Evolutionary conservation across 2,888 invertebrate genomes (phyloP).

Genomic region (Eilema depressum): DNA sequence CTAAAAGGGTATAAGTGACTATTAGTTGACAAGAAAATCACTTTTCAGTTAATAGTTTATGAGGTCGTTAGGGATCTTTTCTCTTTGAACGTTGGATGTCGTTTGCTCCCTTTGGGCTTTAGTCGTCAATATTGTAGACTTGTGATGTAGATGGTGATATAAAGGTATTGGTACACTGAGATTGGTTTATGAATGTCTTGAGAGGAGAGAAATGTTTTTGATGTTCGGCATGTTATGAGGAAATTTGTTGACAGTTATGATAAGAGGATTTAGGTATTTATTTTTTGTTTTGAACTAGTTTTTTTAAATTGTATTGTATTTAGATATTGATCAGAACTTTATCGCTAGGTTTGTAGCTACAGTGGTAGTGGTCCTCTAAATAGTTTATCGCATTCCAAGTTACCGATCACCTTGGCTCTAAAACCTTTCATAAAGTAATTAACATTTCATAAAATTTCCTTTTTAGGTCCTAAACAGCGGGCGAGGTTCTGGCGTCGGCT

Average conservation of each 20-base stretch:
- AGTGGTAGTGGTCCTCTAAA: too few species aligned
- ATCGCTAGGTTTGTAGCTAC: too few species aligned
- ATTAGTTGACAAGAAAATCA: neutral
- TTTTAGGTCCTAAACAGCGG: too few species aligned
- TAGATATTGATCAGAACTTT: neutral
- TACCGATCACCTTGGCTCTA: too few species aligned
- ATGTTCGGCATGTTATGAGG: neutral
- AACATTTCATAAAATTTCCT: too few species aligned
- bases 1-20: neutral
- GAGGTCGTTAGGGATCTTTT: neutral
- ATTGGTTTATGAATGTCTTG: constrained; percentile 5
- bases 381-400: too few species aligned
- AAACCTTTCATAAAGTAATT: too few species aligned
- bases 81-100: neutral
- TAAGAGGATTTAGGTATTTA: too few species aligned
- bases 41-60: neutral
- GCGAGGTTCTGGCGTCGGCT: too few species aligned
- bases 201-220: constrained; percentile 5
- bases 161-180: constrained; percentile 9
- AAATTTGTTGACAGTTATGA: constrained; percentile 5
- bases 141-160: constrained; percentile 10
- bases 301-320: neutral
- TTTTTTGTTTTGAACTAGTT: too few species aligned
- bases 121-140: constrained; percentile 6
- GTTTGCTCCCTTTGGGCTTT: neutral